Evolutionary conservation across 2,113 vertebrate species (phyloP).

Genomic region (Etia nguti): DNA sequence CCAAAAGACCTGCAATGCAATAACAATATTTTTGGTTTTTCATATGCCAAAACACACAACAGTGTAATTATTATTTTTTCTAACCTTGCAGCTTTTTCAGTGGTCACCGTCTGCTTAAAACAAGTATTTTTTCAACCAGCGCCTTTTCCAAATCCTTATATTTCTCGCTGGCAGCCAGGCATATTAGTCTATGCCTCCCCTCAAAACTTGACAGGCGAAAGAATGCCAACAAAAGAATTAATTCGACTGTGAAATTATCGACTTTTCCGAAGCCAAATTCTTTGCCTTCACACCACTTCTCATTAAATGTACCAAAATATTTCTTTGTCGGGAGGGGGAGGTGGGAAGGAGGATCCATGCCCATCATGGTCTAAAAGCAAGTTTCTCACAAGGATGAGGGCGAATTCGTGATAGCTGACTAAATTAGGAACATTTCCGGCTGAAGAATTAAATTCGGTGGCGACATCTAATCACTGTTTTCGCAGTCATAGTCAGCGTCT

Average conservation of each 20-base stretch:
- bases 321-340: neutral
- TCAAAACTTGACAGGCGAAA: conserved; percentile 27
- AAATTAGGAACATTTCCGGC: neutral
- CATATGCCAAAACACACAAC: neutral
- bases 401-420: neutral
- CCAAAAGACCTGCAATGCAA: neutral
- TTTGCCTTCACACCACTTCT: conserved; percentile 1
- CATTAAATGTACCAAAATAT: conserved; percentile 18
- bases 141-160: conserved; percentile 1
- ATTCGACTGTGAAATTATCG: conserved; percentile 33
- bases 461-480: neutral
- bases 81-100: neutral
- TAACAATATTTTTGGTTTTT: neutral
- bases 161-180: conserved; percentile 23
- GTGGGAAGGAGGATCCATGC: neutral
- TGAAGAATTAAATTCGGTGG: neutral
- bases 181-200: conserved; percentile 3
- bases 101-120: neutral
- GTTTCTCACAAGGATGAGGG: neutral
- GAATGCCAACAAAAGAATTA: conserved; percentile 14
- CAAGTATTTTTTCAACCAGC: neutral
- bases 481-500: neutral
- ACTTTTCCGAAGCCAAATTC: conserved; percentile 24
- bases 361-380: neutral
- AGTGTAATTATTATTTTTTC: neutral